Percentiles rank a stretch among this genome's conserved stretches.
Conservation (phyloP, 2,113 vertebrate genomes). For the Gymnocephalus cernua region DNA sequence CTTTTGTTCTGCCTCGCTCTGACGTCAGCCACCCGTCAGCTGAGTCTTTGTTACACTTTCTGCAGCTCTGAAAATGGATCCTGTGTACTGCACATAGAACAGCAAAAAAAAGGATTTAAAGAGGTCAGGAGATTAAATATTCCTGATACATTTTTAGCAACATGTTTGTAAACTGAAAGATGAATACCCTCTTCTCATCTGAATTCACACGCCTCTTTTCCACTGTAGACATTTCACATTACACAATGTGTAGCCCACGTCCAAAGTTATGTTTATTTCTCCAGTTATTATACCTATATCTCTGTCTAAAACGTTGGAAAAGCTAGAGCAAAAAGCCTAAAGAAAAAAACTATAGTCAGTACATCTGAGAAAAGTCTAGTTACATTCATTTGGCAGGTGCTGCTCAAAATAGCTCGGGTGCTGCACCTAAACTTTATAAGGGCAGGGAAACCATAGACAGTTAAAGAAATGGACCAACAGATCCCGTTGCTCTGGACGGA, state of each 20-base stretch:
- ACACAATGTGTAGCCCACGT: background rate
- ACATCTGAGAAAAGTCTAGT: too few species aligned
- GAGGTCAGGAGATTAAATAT: conserved; percentile 12
- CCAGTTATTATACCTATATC: too few species aligned
- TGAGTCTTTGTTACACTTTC: conserved; percentile 67
- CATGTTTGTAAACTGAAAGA: background rate
- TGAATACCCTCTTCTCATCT: background rate
- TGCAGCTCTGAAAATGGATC: conserved; percentile 56
- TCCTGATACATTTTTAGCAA: background rate
- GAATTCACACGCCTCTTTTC: background rate
- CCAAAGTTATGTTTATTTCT: background rate
- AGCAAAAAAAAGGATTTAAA: conserved; percentile 1
- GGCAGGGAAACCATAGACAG: too few species aligned
- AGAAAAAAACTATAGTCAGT: too few species aligned
- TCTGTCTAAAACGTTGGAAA: too few species aligned
- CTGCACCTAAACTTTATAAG: too few species aligned
- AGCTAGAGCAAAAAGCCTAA: too few species aligned
- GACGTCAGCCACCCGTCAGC: conserved; percentile 61
- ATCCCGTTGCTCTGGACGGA: too few species aligned
- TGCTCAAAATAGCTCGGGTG: too few species aligned
- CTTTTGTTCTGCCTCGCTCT: conserved; percentile 60
- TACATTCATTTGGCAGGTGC: too few species aligned
- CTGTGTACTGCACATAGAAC: conserved; percentile 23
- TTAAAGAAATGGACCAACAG: too few species aligned
- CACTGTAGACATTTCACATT: background rate